phyloP scores from a whole-genome alignment of 2,888 invertebrate species.

The Hypercompe scribonia region DNA sequence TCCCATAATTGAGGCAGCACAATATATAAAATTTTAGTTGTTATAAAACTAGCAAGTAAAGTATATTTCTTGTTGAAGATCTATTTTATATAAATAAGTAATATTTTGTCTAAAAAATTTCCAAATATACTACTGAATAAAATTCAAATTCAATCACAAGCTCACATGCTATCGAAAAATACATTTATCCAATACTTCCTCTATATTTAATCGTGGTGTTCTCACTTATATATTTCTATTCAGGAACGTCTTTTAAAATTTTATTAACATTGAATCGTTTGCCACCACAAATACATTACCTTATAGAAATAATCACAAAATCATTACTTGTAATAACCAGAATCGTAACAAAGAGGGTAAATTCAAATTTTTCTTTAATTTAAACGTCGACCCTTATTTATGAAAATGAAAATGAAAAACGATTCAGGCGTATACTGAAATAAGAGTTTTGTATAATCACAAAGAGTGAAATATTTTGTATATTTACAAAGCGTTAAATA shows the following conservation, averaged over 20 bases:
- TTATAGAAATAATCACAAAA: not conserved
- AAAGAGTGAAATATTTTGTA: slow-evolving; percentile 43
- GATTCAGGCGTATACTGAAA: slow-evolving; percentile 51
- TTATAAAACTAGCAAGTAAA: no score
- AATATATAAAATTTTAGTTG: no score
- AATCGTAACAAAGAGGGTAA: slow-evolving; percentile 4
- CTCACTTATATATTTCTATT: not conserved
- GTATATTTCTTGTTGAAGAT: no score
- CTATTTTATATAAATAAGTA: no score
- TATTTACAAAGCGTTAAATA: not conserved
- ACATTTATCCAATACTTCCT: not conserved
- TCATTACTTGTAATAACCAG: not conserved
- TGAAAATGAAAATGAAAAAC: slow-evolving; percentile 58
- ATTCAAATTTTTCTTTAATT: slow-evolving; percentile 28
- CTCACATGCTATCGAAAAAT: not conserved
- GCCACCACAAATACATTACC: not conserved
- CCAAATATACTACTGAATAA: no score
- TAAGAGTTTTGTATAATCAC: slow-evolving; percentile 36
- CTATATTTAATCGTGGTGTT: not conserved
- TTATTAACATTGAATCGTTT: not conserved
- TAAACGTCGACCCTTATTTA: slow-evolving; percentile 45
- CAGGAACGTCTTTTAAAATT: not conserved
- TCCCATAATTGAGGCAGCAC: no score
- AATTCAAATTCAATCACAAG: not conserved
- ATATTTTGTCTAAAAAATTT: no score